phyloP scores from a whole-genome alignment of 2,888 invertebrate genomes.

The Netelia inedita region DNA sequence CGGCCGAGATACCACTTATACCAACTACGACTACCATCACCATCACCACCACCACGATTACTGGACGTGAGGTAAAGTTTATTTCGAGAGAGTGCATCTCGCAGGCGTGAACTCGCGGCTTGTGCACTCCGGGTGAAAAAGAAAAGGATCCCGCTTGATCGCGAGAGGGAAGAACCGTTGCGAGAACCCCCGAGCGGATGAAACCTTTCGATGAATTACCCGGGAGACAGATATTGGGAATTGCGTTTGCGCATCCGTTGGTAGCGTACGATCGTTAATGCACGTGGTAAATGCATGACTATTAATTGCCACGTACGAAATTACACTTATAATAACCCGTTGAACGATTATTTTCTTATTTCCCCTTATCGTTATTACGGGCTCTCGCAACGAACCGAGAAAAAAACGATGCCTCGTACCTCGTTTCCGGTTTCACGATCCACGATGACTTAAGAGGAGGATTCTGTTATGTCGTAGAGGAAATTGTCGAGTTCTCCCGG shows the following conservation, averaged over 20 bases:
- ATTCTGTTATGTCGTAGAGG: slow-evolving; percentile 59
- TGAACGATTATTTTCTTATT: neutral
- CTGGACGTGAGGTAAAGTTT: slow-evolving; percentile 24
- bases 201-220: neutral
- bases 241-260: neutral
- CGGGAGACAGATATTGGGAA: slow-evolving; percentile 9
- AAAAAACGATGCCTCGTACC: slow-evolving; percentile 15
- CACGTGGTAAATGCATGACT: neutral
- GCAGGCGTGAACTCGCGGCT: slow-evolving; percentile 58
- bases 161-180: slow-evolving; percentile 61
- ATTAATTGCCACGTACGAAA: slow-evolving; percentile 1
- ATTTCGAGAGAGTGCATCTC: slow-evolving; percentile 46
- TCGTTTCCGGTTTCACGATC: slow-evolving; percentile 58
- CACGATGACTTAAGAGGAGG: slow-evolving; percentile 56
- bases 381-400: neutral
- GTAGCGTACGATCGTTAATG: neutral
- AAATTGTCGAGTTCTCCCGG: slow-evolving; percentile 44
- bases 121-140: slow-evolving; percentile 20
- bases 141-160: slow-evolving; percentile 51
- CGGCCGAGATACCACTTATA: slow-evolving; percentile 58
- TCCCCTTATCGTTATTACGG: slow-evolving; percentile 9
- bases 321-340: slow-evolving; percentile 5
- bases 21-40: slow-evolving; percentile 30
- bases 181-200: slow-evolving; percentile 47
- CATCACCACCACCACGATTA: slow-evolving; percentile 33